Conservation (phyloP, 2,797 vertebrate species). For the Argyrosomus regius region DNA sequence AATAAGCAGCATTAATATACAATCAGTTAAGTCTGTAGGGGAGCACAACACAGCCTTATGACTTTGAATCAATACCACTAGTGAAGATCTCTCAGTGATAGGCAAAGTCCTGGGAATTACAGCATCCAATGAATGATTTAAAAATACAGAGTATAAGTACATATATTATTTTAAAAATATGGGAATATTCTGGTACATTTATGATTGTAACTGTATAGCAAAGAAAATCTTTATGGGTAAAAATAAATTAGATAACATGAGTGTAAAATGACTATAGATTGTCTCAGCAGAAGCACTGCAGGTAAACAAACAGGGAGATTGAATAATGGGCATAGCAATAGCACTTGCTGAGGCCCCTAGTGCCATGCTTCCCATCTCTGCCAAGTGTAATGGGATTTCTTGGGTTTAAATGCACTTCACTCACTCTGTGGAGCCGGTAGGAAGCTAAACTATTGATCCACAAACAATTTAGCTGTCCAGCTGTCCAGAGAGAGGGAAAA, state of each 20-base stretch:
- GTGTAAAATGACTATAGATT: constrained; percentile 21
- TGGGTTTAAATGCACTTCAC: constrained; percentile 81
- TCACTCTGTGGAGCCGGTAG: constrained; percentile 73
- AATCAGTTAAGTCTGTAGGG: constrained; percentile 27
- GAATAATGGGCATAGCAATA: constrained; percentile 68
- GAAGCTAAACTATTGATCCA: constrained; percentile 86
- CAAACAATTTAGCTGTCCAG: constrained; percentile 83
- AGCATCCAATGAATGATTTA: constrained; percentile 22
- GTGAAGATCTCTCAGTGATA: constrained; percentile 3
- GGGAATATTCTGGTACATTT: constrained; percentile 13
- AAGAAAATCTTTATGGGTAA: neutral
- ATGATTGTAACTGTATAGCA: constrained; percentile 2
- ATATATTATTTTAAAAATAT: constrained; percentile 13
- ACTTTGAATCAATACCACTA: constrained; percentile 32
- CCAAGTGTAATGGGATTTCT: constrained; percentile 84
- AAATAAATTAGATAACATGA: constrained; percentile 16
- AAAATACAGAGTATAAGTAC: constrained; percentile 10
- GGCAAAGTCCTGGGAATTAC: constrained; percentile 16
- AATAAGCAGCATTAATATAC: constrained; percentile 59
- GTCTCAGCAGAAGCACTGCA: constrained; percentile 48
- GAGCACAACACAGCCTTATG: constrained; percentile 22
- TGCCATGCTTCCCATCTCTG: constrained; percentile 73
- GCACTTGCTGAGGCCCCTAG: constrained; percentile 65
- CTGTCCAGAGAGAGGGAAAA: constrained; percentile 75
- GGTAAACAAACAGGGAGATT: constrained; percentile 72